Conservation (phyloP, 2,888 invertebrate species). For the Nudaria mundana region DNA sequence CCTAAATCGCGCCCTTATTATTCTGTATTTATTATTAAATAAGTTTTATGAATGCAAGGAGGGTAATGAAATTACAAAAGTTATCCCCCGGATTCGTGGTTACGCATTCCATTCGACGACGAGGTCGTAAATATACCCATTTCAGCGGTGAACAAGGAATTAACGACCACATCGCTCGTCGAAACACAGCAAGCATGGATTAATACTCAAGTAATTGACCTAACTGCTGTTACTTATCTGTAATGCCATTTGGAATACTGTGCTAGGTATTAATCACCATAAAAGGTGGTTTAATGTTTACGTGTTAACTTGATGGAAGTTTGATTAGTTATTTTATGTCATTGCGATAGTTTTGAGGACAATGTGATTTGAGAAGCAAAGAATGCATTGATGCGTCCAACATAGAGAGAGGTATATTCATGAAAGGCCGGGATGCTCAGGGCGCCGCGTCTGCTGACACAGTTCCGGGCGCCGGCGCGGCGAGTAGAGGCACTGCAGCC, state of each 20-base stretch:
- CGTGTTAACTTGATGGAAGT: slow-evolving; percentile 4
- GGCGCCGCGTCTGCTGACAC: slow-evolving; percentile 72
- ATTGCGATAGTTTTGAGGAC: slow-evolving; percentile 17
- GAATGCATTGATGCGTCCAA: slow-evolving; percentile 66
- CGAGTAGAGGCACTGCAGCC: slow-evolving; percentile 58
- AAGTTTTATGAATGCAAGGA: neutral
- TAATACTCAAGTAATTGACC: slow-evolving; percentile 22
- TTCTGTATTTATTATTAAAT: slow-evolving; percentile 16
- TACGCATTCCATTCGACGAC: slow-evolving; percentile 11
- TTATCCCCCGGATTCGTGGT: neutral
- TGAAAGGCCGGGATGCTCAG: slow-evolving; percentile 62
- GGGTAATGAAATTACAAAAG: neutral
- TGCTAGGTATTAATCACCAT: slow-evolving; percentile 2
- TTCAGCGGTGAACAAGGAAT: slow-evolving; percentile 10
- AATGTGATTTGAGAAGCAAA: slow-evolving; percentile 48
- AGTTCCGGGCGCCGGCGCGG: slow-evolving; percentile 79
- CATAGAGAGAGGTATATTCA: slow-evolving; percentile 58
- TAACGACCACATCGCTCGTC: slow-evolving; percentile 9
- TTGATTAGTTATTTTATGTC: neutral
- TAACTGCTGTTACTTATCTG: slow-evolving; percentile 7
- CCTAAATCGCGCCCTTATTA: too few species aligned
- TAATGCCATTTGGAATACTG: slow-evolving; percentile 9
- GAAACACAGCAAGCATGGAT: slow-evolving; percentile 9
- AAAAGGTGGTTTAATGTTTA: slow-evolving; percentile 3
- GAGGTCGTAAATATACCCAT: slow-evolving; percentile 33